phyloP scores from a whole-genome alignment of 2,888 invertebrate genomes.

The Trissonchulus sp. region DNA sequence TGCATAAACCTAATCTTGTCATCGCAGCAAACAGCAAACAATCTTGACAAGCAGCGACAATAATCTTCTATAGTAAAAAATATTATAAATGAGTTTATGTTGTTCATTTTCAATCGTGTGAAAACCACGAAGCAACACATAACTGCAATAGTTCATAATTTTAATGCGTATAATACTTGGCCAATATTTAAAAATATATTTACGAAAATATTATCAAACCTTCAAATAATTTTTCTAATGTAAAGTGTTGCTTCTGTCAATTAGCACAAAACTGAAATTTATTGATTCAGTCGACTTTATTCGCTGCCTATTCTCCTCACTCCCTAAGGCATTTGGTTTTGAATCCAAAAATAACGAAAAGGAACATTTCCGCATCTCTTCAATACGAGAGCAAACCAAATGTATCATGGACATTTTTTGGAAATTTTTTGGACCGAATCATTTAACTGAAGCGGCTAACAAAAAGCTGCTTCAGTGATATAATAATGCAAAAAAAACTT shows the following conservation, averaged over 20 bases:
- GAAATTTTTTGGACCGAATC: slow-evolving; percentile 18
- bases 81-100: too few relatives aligned
- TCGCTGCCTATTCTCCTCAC: neutral
- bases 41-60: too few relatives aligned
- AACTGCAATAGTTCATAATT: neutral
- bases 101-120: too few relatives aligned
- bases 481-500: neutral
- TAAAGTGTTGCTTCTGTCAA: neutral
- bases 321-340: slow-evolving; percentile 28
- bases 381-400: slow-evolving; percentile 26
- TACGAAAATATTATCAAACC: neutral
- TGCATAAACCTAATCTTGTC: too few relatives aligned
- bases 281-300: neutral
- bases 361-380: slow-evolving; percentile 30
- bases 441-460: neutral
- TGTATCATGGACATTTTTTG: neutral
- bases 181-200: neutral
- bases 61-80: too few relatives aligned
- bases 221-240: neutral
- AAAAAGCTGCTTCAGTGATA: neutral
- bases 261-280: slow-evolving; percentile 3
- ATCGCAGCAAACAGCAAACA: too few relatives aligned
- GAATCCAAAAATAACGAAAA: neutral
- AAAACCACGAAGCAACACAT: neutral
- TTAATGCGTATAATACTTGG: neutral